Evolutionary conservation across 2,888 invertebrate species (phyloP).

Genomic region (Apocheima hispidaria): DNA sequence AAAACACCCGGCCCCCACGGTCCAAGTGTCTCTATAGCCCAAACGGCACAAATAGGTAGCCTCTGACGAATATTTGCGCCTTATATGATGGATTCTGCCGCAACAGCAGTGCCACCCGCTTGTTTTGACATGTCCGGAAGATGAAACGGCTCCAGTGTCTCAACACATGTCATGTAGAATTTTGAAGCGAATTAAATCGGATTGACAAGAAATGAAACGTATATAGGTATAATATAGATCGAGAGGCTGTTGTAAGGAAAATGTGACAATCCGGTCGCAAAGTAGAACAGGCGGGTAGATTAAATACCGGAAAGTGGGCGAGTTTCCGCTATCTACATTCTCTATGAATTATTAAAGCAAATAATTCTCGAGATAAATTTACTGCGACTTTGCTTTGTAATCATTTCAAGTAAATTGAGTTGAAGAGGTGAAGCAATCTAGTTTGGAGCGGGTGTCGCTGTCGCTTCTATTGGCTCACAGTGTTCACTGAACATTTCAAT

Average conservation of each 20-base stretch:
- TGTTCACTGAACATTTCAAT: conserved; percentile 65
- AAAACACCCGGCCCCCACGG: no score
- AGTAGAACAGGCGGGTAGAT: conserved; percentile 1
- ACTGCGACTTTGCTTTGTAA: conserved; percentile 39
- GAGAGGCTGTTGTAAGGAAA: neutral
- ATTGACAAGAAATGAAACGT: neutral
- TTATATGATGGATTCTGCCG: no score
- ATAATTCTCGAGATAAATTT: neutral
- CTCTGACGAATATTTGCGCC: no score
- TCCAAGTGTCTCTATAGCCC: no score
- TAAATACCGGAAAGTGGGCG: conserved; percentile 10
- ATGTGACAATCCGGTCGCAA: neutral
- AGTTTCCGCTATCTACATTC: neutral
- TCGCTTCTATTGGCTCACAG: conserved; percentile 52
- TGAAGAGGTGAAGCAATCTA: conserved; percentile 47
- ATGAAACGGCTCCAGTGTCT: no score
- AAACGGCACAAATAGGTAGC: no score
- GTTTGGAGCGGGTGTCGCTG: conserved; percentile 52
- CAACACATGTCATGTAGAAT: neutral
- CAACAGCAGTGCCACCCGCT: no score
- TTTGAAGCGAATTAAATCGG: neutral
- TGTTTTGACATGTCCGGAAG: no score
- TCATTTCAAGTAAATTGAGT: conserved; percentile 46
- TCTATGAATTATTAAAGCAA: conserved; percentile 31
- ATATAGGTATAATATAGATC: neutral